phyloP scores from a whole-genome alignment of 2,113 vertebrate species.

The Podocnemis expansa region DNA sequence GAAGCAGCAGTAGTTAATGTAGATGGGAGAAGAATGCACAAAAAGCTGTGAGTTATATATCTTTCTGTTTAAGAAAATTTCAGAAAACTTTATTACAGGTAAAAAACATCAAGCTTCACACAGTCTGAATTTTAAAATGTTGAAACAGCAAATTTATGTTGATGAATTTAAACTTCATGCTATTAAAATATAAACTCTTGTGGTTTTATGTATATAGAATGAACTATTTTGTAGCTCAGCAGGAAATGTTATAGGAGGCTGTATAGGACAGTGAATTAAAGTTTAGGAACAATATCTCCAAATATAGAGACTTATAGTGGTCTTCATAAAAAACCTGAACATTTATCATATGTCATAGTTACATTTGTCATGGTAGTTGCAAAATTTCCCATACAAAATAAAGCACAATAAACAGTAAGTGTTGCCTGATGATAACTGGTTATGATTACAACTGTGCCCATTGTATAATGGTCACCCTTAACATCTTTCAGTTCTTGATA shows the following conservation, averaged over 20 bases:
- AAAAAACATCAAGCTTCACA: background rate
- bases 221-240: background rate
- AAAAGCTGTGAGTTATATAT: background rate
- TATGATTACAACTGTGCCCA: slow-evolving; percentile 27
- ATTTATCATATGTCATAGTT: background rate
- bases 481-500: slow-evolving; percentile 27
- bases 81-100: background rate
- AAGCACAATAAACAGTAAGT: too few relatives aligned
- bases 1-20: background rate
- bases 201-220: background rate
- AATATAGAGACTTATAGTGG: background rate
- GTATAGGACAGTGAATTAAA: background rate
- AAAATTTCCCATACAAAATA: background rate
- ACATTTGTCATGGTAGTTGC: background rate
- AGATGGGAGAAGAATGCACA: background rate
- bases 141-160: rapidly evolving
- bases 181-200: background rate
- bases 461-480: background rate
- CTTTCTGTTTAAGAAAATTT: background rate
- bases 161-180: rapidly evolving
- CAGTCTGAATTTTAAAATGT: background rate
- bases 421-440: background rate
- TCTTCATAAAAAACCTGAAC: background rate
- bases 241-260: background rate
- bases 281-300: background rate